Evolutionary conservation across 1,140 invertebrate genomes (phyloP).

Genomic region (Diorhabda sublineata): DNA sequence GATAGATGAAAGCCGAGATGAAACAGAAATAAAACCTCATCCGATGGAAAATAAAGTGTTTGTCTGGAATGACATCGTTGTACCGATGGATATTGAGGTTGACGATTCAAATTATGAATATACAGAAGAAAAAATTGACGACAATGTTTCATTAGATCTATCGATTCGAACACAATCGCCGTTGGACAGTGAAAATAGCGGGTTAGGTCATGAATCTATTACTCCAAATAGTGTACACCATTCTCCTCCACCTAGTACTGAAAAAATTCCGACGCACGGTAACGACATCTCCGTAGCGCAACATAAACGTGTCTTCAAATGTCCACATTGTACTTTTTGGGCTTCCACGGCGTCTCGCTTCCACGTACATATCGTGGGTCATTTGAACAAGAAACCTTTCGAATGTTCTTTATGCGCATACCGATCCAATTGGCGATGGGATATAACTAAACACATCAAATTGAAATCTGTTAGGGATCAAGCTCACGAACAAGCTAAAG

Average conservation of each 20-base stretch:
- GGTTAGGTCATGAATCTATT: conserved; percentile 29
- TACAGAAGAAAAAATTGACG: conserved; percentile 38
- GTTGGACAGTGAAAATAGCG: conserved; percentile 39
- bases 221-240: conserved; percentile 20
- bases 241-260: conserved; percentile 26
- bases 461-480: conserved; percentile 79
- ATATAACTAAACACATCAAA: conserved; percentile 93
- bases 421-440: conserved; percentile 92
- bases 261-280: conserved; percentile 47
- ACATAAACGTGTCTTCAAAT: conserved; percentile 69
- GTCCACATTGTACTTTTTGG: conserved; percentile 86
- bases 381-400: conserved; percentile 89
- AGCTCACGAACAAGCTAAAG: conserved; percentile 70
- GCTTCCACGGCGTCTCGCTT: conserved; percentile 86
- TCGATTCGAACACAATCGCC: conserved; percentile 44
- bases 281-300: conserved; percentile 46
- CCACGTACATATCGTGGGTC: conserved; percentile 88
- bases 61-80: conserved; percentile 63
- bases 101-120: conserved; percentile 47
- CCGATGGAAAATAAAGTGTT: conserved; percentile 73
- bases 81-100: conserved; percentile 44
- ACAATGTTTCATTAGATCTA: conserved; percentile 39
- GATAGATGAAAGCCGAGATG: conserved; percentile 36
- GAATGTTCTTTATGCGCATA: conserved; percentile 92
- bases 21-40: conserved; percentile 52